These are phyloP conservation scores for Sericinus montela DNA, from an alignment of 2,888 invertebrate genomes.

Conservation along the genomic window DNA sequence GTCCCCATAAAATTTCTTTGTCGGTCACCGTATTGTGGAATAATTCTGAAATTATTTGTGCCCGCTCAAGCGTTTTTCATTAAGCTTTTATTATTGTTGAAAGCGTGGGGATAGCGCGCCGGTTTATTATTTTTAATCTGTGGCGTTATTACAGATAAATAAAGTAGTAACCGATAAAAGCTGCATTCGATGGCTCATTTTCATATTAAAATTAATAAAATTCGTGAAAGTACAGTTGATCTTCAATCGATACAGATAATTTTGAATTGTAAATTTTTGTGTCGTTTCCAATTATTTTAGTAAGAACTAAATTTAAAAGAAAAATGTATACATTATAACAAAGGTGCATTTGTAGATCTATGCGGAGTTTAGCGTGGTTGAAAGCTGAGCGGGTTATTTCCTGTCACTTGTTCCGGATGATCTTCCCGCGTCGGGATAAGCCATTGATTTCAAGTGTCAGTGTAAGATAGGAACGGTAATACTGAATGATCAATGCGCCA, in stretches of 20 bases:
- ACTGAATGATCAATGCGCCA: no score
- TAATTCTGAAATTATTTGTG: conserved; percentile 30
- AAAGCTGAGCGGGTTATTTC: no score
- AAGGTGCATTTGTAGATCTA: no score
- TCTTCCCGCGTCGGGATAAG: no score
- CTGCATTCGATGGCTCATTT: not conserved
- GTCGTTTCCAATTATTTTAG: no score
- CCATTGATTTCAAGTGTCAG: no score
- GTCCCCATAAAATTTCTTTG: conserved; percentile 12
- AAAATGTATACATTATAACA: no score
- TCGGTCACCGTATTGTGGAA: conserved; percentile 21
- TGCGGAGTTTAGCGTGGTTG: no score
- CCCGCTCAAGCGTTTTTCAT: conserved; percentile 33
- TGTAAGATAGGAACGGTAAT: no score
- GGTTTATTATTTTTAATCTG: conserved; percentile 24
- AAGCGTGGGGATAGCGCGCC: conserved; percentile 23
- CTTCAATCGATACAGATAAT: not conserved
- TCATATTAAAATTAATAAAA: conserved; percentile 1
- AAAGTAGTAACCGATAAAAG: conserved; percentile 6
- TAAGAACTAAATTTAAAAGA: no score
- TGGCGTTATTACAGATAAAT: conserved; percentile 26
- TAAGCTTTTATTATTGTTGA: conserved; percentile 32
- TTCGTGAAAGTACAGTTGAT: not conserved
- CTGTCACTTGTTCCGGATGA: no score
- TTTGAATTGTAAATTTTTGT: no score